Evolutionary conservation across 2,113 vertebrate species (phyloP).

Genomic region (Tragelaphus strepsiceros): DNA sequence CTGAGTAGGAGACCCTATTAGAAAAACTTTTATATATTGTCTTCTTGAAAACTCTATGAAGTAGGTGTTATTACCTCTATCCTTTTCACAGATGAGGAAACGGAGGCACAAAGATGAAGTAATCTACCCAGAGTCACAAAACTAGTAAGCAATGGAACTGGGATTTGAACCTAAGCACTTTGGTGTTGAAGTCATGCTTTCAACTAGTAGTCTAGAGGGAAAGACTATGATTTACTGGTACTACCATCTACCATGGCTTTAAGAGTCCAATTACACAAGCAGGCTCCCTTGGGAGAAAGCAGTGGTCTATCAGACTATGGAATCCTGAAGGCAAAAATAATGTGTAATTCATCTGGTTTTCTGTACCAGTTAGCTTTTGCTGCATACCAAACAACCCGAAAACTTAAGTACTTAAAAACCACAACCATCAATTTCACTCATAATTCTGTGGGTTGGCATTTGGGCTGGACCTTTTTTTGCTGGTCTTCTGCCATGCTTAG

Average conservation of each 20-base stretch:
- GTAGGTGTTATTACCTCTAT: neutral
- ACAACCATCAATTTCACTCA: neutral
- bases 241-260: neutral
- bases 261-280: neutral
- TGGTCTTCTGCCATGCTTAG: neutral
- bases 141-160: neutral
- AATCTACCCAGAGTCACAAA: neutral
- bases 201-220: neutral
- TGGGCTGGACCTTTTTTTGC: neutral
- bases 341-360: neutral
- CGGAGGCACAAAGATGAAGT: neutral
- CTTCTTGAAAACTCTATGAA: neutral
- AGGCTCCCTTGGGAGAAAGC: neutral
- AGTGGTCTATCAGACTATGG: neutral
- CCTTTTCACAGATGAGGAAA: neutral
- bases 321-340: neutral
- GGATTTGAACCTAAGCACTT: neutral
- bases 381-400: neutral
- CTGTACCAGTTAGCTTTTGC: neutral
- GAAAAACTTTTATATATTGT: neutral
- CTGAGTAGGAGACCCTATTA: neutral
- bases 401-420: constrained; percentile 7
- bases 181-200: constrained; percentile 4
- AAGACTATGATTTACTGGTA: neutral
- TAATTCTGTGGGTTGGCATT: neutral